A percentile compares a stretch with the other conserved stretches of the same genome.
Evolutionary conservation across 1,140 invertebrate genomes (phyloP).

Genomic region (Polypedilum pembai): DNA sequence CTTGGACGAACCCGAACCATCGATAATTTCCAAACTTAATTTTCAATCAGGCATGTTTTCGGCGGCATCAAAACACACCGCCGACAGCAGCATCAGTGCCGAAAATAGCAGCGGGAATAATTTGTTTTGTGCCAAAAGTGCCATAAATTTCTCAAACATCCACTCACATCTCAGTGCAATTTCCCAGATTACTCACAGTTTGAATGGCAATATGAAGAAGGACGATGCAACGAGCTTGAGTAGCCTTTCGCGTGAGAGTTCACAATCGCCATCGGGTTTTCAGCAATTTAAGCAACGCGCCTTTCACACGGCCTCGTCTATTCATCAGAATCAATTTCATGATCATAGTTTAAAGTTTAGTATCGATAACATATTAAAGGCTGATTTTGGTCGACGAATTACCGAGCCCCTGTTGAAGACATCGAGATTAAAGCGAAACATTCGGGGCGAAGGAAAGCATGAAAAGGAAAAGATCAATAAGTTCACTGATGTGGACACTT

Average conservation of each 20-base stretch:
- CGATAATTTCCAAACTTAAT: slow-evolving; percentile 16
- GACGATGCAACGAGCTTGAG: slow-evolving; percentile 25
- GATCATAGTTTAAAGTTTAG: slow-evolving; percentile 74
- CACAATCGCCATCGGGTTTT: slow-evolving; percentile 30
- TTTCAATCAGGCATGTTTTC: slow-evolving; percentile 23
- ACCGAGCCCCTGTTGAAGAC: slow-evolving; percentile 60
- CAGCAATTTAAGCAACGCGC: background rate
- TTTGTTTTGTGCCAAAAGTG: background rate
- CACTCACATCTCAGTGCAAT: slow-evolving; percentile 34
- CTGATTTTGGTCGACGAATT: slow-evolving; percentile 72
- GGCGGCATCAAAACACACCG: background rate
- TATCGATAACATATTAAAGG: slow-evolving; percentile 86
- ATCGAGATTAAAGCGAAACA: slow-evolving; percentile 45
- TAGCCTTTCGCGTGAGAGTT: slow-evolving; percentile 27
- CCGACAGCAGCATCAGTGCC: background rate
- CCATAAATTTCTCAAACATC: slow-evolving; percentile 30
- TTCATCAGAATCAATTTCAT: slow-evolving; percentile 39
- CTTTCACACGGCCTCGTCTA: background rate
- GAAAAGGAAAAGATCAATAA: slow-evolving; percentile 36
- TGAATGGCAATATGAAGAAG: slow-evolving; percentile 35
- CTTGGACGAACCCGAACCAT: background rate
- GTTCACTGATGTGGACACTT: slow-evolving; percentile 34
- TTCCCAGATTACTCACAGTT: slow-evolving; percentile 36
- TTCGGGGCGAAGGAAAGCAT: slow-evolving; percentile 42
- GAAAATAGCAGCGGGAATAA: slow-evolving; percentile 6